Conservation (phyloP, 2,113 vertebrate species). For the Hippocampus guttulatus region DNA sequence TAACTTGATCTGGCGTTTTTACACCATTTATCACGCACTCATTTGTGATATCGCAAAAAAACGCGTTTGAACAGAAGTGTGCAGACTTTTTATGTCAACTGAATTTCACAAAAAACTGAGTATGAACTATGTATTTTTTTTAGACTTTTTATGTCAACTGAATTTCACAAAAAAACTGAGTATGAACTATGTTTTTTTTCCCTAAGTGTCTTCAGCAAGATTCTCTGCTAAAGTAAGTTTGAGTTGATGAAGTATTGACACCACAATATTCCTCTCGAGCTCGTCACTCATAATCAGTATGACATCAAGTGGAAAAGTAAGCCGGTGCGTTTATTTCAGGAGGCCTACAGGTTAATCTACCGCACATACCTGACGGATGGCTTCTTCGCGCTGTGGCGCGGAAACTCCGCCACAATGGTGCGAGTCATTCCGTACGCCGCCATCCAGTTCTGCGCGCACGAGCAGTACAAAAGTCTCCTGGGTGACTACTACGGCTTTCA, state of each 20-base stretch:
- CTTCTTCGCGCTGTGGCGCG: conserved; percentile 91
- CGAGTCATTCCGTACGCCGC: conserved; percentile 92
- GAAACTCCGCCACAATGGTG: conserved; percentile 98
- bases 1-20: no score
- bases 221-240: conserved; percentile 92
- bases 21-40: no score
- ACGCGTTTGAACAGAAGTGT: neutral
- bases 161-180: neutral
- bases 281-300: neutral
- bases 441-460: conserved; percentile 96
- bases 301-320: neutral
- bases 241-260: neutral
- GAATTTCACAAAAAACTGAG: neutral
- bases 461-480: conserved; percentile 89
- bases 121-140: no score
- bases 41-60: neutral
- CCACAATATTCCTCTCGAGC: neutral
- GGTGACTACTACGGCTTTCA: conserved; percentile 86
- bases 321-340: conserved; percentile 63
- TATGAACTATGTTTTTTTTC: conserved; percentile 39
- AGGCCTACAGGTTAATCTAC: conserved; percentile 90
- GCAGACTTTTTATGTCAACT: neutral
- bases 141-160: neutral
- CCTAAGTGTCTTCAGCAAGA: conserved; percentile 88
- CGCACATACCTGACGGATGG: conserved; percentile 90